These are phyloP conservation scores for Agelastica alni DNA, from an alignment of 2,888 invertebrate species.

Conservation along the genomic window DNA sequence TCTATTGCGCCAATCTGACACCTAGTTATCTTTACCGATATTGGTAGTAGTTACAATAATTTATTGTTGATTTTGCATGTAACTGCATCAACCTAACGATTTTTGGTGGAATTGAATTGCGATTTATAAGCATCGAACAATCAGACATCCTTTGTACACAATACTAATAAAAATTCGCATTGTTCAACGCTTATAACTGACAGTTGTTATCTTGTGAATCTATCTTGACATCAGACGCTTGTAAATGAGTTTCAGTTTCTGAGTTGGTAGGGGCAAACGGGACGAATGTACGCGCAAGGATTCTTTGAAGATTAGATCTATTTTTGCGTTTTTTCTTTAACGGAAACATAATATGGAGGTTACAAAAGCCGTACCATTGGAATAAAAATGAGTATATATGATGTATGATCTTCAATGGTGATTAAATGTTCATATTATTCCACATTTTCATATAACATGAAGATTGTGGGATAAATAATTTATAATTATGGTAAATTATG, in stretches of 20 bases:
- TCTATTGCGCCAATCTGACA: too few relatives aligned
- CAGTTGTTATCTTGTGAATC: slow-evolving; percentile 15
- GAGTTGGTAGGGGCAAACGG: slow-evolving; percentile 11
- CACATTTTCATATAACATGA: too few relatives aligned
- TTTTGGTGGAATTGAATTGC: too few relatives aligned
- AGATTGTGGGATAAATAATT: too few relatives aligned
- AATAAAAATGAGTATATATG: not conserved
- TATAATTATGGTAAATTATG: too few relatives aligned
- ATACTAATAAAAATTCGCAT: slow-evolving; percentile 17
- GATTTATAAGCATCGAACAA: not conserved
- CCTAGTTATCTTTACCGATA: too few relatives aligned
- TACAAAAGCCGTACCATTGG: not conserved
- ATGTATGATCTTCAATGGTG: not conserved
- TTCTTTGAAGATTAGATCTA: slow-evolving; percentile 5
- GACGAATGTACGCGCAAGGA: slow-evolving; percentile 2
- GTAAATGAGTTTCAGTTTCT: slow-evolving; percentile 21
- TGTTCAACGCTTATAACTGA: slow-evolving; percentile 20
- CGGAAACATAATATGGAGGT: not conserved
- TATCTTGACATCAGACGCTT: slow-evolving; percentile 22
- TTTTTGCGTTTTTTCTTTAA: slow-evolving; percentile 2
- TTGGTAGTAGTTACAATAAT: too few relatives aligned
- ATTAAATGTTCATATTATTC: too few relatives aligned
- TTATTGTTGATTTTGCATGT: too few relatives aligned
- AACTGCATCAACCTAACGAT: too few relatives aligned
- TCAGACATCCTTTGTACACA: slow-evolving; percentile 1